A percentile compares a stretch with the other conserved stretches of the same genome.
Evolutionary conservation across 2,888 invertebrate species (phyloP).

Genomic region (Eupithecia exiguata): DNA sequence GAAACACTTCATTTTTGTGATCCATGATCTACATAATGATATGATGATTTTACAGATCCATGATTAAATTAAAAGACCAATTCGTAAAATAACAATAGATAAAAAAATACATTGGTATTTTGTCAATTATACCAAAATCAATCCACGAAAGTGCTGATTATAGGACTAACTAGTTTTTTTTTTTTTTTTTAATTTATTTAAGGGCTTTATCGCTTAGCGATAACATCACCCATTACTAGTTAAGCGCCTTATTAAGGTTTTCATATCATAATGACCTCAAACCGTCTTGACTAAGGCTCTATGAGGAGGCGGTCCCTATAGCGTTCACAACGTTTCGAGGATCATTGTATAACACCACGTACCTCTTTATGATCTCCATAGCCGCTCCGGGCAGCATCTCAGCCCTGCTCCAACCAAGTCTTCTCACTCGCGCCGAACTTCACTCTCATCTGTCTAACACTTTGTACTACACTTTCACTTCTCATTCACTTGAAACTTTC

Average conservation of each 20-base stretch:
- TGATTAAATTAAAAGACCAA: not conserved
- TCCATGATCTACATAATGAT: no score
- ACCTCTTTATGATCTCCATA: constrained; percentile 67
- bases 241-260: not conserved
- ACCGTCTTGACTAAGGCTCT: not conserved
- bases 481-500: constrained; percentile 16
- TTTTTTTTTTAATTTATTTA: no score
- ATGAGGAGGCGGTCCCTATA: not conserved
- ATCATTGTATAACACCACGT: constrained; percentile 10
- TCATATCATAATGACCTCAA: not conserved
- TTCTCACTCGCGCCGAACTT: constrained; percentile 33
- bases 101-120: not conserved
- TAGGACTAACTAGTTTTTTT: not conserved
- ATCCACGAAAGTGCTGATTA: not conserved
- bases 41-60: not conserved
- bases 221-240: no score
- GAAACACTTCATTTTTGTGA: no score
- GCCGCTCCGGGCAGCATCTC: constrained; percentile 60
- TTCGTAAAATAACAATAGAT: not conserved
- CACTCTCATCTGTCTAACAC: constrained; percentile 29
- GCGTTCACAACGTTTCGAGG: not conserved
- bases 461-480: constrained; percentile 25
- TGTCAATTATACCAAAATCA: not conserved
- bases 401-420: constrained; percentile 13
- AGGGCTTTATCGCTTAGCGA: no score